Conservation (phyloP, 2,888 invertebrate species). For the Ryuthela nishihirai region DNA sequence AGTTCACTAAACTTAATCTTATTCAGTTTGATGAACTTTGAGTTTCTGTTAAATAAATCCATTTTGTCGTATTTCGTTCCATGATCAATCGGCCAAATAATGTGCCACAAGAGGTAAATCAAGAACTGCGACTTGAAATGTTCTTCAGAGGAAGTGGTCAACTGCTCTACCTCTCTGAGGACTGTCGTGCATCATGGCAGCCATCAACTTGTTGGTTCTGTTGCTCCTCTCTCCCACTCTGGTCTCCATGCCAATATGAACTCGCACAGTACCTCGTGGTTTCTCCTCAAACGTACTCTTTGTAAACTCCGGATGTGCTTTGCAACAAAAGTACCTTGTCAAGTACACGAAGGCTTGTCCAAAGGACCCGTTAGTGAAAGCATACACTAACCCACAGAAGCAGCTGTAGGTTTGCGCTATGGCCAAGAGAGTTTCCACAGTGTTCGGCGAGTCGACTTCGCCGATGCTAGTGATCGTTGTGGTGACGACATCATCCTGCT, state of each 20-base stretch:
- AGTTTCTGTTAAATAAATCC: too few species aligned
- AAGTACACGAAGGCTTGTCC: constrained; percentile 37
- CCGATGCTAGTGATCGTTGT: constrained; percentile 3
- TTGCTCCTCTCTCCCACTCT: constrained; percentile 30
- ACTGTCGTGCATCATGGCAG: constrained; percentile 29
- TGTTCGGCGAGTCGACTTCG: constrained; percentile 11
- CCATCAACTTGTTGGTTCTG: constrained; percentile 22
- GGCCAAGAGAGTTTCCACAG: constrained; percentile 26
- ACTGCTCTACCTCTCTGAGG: constrained; percentile 3
- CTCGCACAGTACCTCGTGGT: constrained; percentile 36
- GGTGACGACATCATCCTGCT: background rate
- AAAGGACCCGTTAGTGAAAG: constrained; percentile 37
- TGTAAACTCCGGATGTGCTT: constrained; percentile 39
- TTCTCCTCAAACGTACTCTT: constrained; percentile 39
- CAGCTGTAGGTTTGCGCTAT: constrained; percentile 38
- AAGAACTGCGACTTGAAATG: too few species aligned
- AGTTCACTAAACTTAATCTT: too few species aligned
- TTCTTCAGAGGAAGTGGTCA: constrained; percentile 16
- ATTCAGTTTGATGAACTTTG: too few species aligned
- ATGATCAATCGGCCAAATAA: too few species aligned
- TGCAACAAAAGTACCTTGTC: constrained; percentile 40
- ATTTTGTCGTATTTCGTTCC: too few species aligned
- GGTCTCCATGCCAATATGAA: constrained; percentile 40
- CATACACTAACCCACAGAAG: constrained; percentile 38
- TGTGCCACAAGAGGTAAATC: too few species aligned